These are phyloP conservation scores for Hydropsyche betteni DNA, from an alignment of 2,888 invertebrate genomes.

Conservation along the genomic window DNA sequence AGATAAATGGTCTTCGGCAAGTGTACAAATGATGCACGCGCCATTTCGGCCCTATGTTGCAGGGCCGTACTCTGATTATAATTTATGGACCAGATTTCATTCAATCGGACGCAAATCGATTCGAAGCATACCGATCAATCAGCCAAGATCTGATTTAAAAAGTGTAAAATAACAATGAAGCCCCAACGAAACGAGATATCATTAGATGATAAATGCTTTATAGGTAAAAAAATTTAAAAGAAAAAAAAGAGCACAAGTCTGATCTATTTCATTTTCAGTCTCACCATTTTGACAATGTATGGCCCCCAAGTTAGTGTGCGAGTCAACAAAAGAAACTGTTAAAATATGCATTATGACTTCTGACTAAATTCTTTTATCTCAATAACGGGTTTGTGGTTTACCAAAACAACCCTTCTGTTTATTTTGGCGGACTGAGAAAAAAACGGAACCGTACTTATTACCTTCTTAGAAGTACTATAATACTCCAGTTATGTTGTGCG, in stretches of 20 bases:
- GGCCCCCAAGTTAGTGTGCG: too few species aligned
- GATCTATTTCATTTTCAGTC: too few species aligned
- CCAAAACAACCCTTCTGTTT: conserved; percentile 28
- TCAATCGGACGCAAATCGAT: conserved; percentile 46
- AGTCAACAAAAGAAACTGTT: conserved; percentile 26
- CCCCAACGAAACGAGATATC: conserved; percentile 5
- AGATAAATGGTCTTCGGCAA: conserved; percentile 50
- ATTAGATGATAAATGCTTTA: conserved; percentile 6
- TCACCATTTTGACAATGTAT: too few species aligned
- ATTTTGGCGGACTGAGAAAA: conserved; percentile 9
- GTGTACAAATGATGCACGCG: conserved; percentile 50
- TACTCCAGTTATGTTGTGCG: conserved; percentile 46
- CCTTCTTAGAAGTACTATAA: conserved; percentile 40
- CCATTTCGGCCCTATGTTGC: conserved; percentile 19
- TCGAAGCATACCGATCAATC: conserved; percentile 34
- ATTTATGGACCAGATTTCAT: conserved; percentile 51
- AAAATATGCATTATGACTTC: conserved; percentile 50
- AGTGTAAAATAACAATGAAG: conserved; percentile 29
- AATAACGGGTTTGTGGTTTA: conserved; percentile 48
- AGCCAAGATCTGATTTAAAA: conserved; percentile 21
- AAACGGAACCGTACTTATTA: conserved; percentile 27
- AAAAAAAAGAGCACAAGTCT: too few species aligned
- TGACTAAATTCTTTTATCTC: conserved; percentile 47
- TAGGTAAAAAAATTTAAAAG: too few species aligned
- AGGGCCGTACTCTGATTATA: conserved; percentile 47